Conservation (phyloP, 2,113 vertebrate genomes). For the Ailuropoda melanoleuca region DNA sequence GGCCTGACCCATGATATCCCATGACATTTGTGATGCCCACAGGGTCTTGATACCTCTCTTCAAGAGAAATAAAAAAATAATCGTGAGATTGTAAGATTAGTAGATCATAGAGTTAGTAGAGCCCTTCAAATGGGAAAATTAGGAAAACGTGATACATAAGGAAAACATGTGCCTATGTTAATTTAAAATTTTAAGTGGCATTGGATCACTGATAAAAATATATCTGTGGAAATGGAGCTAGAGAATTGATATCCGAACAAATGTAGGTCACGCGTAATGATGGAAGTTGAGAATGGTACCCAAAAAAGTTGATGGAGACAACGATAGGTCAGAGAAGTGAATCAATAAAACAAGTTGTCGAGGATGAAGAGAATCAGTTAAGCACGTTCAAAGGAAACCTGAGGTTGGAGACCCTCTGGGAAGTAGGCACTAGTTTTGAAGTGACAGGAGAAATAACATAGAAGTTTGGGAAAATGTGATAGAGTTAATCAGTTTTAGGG, state of each 20-base stretch:
- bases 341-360: neutral
- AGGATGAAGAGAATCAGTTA: neutral
- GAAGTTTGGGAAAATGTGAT: neutral
- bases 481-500: neutral
- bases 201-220: neutral
- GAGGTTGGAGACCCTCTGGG: neutral
- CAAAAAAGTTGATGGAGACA: neutral
- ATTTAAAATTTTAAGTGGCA: neutral
- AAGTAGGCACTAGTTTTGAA: neutral
- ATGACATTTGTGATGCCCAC: neutral
- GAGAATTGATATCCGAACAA: neutral
- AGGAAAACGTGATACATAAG: neutral
- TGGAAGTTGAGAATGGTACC: neutral
- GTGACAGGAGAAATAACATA: neutral
- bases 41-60: neutral
- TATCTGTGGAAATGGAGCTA: neutral
- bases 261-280: neutral
- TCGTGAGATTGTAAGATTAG: neutral
- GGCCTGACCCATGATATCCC: neutral
- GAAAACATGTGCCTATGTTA: neutral
- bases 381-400: neutral
- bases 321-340: neutral
- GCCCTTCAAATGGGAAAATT: neutral
- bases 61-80: neutral
- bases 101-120: neutral